Conservation (phyloP, 2,888 invertebrate genomes). For the Lypha dubia region DNA sequence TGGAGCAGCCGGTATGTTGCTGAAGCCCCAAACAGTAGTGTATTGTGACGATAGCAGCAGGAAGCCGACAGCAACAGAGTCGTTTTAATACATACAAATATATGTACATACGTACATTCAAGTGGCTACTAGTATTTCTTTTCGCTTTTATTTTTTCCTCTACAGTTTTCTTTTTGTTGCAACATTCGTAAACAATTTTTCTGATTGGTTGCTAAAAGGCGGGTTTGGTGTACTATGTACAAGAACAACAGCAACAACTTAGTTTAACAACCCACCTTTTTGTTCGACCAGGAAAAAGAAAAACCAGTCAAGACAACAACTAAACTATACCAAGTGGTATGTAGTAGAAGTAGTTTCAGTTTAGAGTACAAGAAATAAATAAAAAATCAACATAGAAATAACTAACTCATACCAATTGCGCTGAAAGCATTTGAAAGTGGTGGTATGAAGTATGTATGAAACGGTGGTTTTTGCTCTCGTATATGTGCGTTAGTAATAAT, state of each 20-base stretch:
- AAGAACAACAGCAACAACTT: constrained; percentile 58
- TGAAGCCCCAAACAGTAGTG: constrained; percentile 28
- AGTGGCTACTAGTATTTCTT: constrained; percentile 38
- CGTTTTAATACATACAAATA: no score
- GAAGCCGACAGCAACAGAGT: constrained; percentile 35
- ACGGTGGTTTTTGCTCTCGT: constrained; percentile 28
- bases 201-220: constrained; percentile 78
- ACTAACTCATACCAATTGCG: constrained; percentile 52
- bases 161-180: constrained; percentile 79
- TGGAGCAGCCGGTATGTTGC: constrained; percentile 28
- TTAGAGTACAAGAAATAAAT: no score
- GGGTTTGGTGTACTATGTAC: constrained; percentile 68
- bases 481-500: background rate
- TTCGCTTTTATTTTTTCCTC: constrained; percentile 59
- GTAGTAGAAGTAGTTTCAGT: constrained; percentile 43
- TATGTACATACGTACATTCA: no score
- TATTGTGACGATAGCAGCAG: constrained; percentile 23
- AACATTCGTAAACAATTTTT: constrained; percentile 82
- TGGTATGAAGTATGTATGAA: constrained; percentile 37
- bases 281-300: constrained; percentile 6
- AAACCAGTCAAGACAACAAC: constrained; percentile 32
- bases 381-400: constrained; percentile 4
- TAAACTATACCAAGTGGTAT: constrained; percentile 19
- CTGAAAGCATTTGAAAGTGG: constrained; percentile 30
- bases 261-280: constrained; percentile 62